phyloP scores from a whole-genome alignment of 2,113 vertebrate genomes.

The Motacilla alba region DNA sequence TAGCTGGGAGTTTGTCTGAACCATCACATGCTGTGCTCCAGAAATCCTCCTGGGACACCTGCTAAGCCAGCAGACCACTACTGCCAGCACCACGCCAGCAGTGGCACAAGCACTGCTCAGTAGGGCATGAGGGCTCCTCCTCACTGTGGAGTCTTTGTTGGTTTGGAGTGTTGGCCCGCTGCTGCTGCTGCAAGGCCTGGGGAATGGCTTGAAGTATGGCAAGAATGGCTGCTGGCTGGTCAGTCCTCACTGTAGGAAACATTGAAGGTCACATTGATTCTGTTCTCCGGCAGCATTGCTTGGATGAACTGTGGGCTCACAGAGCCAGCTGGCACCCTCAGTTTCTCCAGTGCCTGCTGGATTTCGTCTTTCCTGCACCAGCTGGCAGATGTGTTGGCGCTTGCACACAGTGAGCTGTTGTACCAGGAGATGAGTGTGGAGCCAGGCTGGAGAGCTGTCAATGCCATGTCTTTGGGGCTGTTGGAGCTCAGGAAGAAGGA shows the following conservation, averaged over 20 bases:
- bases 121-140: background rate
- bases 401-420: conserved; percentile 19
- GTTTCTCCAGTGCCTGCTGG: conserved; percentile 9
- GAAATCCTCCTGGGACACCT: background rate
- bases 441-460: conserved; percentile 32
- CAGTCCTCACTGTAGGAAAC: conserved; percentile 2
- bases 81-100: background rate
- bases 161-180: background rate
- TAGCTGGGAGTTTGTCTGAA: background rate
- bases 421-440: conserved; percentile 62
- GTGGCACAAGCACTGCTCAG: conserved; percentile 22
- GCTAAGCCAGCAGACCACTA: background rate
- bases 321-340: background rate
- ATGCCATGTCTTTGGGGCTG: background rate
- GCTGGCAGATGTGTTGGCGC: background rate
- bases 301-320: conserved; percentile 24
- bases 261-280: background rate
- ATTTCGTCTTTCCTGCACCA: background rate
- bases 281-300: conserved; percentile 66
- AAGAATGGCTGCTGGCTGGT: background rate
- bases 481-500: conserved; percentile 47
- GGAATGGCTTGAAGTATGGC: background rate
- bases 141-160: background rate
- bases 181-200: background rate
- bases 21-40: background rate